Conservation (phyloP, 1,140 invertebrate genomes). For the Acromyrmex heyeri region DNA sequence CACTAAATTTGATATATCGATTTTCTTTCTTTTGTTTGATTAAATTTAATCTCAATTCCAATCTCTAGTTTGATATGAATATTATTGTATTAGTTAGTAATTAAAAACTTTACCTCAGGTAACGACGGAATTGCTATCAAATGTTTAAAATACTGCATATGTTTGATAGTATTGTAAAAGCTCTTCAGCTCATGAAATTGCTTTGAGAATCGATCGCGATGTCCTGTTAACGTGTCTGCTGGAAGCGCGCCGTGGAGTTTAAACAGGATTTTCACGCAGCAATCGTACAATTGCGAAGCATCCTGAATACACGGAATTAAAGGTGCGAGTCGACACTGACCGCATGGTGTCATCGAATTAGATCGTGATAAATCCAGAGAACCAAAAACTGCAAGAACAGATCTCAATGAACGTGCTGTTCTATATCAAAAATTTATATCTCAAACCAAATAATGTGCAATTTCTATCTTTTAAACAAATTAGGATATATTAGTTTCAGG, state of each 20-base stretch:
- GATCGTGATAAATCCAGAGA: conserved; percentile 97
- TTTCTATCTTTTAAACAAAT: neutral
- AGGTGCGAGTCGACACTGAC: conserved; percentile 98
- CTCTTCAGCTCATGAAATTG: conserved; percentile 96
- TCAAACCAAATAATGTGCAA: neutral
- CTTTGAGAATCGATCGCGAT: conserved; percentile 95
- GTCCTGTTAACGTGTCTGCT: conserved; percentile 95
- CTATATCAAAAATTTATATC: conserved; percentile 14
- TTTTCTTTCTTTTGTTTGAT: no score
- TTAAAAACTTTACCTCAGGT: conserved; percentile 90
- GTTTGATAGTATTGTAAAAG: conserved; percentile 97
- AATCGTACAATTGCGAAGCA: conserved; percentile 98
- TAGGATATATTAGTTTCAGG: no score
- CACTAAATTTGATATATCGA: no score
- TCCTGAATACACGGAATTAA: conserved; percentile 99
- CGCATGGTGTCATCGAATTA: conserved; percentile 98
- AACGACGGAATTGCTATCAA: conserved; percentile 97
- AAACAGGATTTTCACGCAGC: conserved; percentile 98
- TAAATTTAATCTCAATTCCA: no score
- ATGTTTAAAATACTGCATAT: conserved; percentile 99
- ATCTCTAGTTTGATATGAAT: no score
- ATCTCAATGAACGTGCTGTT: neutral
- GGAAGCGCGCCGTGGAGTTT: conserved; percentile 96
- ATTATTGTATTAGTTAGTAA: conserved; percentile 4
- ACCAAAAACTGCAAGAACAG: conserved; percentile 93